Base-by-base conservation (phyloP, 2,888 invertebrate genomes). In the Mantis religiosa region DNA sequence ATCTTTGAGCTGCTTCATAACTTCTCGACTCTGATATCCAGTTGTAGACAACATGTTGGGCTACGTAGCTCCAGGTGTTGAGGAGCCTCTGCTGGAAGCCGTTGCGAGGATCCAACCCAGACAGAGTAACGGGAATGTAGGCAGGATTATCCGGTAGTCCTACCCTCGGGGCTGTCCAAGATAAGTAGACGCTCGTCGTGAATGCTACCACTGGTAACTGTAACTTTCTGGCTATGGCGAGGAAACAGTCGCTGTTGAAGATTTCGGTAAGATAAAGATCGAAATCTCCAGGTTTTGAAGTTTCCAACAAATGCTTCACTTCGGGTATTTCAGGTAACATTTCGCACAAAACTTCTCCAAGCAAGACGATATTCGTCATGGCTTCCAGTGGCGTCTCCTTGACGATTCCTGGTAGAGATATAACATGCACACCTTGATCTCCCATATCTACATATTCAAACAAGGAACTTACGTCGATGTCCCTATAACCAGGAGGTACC, bases 1-100 rank as follows among this genome's bases (percentile, higher is more conserved):
- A 93, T 81, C 93, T 92, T 91, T 94, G 94, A 28, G 94, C 94
- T 88, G 95, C 93, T 88, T 91, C 91, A 93, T 95, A 92, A 28
- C 91, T 89, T 25, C 89, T 89, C 28, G 89, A 88, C 20, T 91
- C 90, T 28, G 90, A 90, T 30, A 90, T 20, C 9, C 87, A 83
- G 9, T 87, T 30, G 71, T 91, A 90, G 2, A 85, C 81, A 12
- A 88, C 83, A 14, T 90, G 87, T 15, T 89, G 54, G 28, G 54
- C 85, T 20, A 85, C 30, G 8, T 83, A 86, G 20, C 82, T 47
- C 82, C 89, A 27, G 12, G 91, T 90, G 90, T 92, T 92, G 12
- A 90, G 27, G 20, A 91, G 41, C 89, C 92, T 90, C 89, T 92
- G 90, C n/a, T 6, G 54, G 85, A 92, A 91, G 9, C 88, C 90